phyloP scores from a whole-genome alignment of 2,888 invertebrate species.

The Choristoneura rosaceana region DNA sequence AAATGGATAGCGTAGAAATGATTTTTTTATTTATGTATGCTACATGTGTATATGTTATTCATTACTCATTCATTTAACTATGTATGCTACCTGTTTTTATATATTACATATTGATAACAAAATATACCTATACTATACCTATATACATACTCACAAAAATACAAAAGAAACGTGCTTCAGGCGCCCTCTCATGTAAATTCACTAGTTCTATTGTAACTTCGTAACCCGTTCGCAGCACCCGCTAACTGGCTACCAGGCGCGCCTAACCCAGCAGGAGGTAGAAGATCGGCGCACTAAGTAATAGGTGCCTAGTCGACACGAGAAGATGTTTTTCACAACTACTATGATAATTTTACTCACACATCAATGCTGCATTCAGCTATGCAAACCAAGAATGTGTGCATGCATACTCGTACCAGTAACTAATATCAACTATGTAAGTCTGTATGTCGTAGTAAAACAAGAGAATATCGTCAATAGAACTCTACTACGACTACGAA shows the following conservation, averaged over 20 bases:
- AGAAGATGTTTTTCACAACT: slow-evolving; percentile 62
- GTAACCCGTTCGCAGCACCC: slow-evolving; percentile 65
- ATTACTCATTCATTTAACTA: no score
- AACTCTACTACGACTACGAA: neutral
- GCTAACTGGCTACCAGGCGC: slow-evolving; percentile 65
- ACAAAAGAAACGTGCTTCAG: neutral
- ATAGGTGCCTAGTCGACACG: slow-evolving; percentile 76
- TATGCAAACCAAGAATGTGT: slow-evolving; percentile 41
- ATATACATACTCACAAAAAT: no score
- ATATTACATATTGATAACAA: no score
- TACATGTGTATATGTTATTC: no score
- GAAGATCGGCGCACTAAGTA: slow-evolving; percentile 61
- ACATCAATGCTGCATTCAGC: slow-evolving; percentile 9
- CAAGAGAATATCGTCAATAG: neutral
- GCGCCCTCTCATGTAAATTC: neutral
- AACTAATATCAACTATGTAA: neutral
- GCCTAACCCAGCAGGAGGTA: slow-evolving; percentile 59
- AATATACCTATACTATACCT: no score
- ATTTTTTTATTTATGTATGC: no score
- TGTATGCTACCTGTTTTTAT: no score
- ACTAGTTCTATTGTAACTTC: slow-evolving; percentile 25
- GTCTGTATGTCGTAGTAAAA: neutral
- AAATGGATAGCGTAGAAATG: no score
- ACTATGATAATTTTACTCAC: slow-evolving; percentile 15
- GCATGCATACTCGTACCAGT: slow-evolving; percentile 4